Evolutionary conservation across 2,113 vertebrate genomes (phyloP), one percentile per base, ranked within the genome.

Genomic region (Cacatua alba): DNA sequence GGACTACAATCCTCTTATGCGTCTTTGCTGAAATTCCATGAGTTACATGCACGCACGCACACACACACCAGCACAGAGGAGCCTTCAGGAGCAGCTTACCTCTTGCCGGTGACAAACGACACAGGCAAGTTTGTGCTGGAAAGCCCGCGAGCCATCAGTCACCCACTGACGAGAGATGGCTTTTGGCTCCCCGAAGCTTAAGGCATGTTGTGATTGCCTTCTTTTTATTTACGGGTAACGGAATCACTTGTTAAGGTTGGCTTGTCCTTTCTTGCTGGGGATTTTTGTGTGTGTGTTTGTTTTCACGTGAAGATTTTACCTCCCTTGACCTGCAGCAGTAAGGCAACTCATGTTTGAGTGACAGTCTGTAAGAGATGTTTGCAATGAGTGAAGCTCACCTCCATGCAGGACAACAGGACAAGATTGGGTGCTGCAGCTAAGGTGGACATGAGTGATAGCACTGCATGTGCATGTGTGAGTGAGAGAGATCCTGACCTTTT

Each of bases 1-100:
- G 84, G 93, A 85, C 76, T 88, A 86, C 95, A 96, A 97, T 96
- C 96, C 96, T 97, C 95, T 97, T 97, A 97, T 2, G 16, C 74
- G 91, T 91, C 91, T 97, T 97, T 96, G 90, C 85, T 81, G 95
- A 89, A 95, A 96, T 97, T 96, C 94, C 91, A 51, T 35, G 67
- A 69, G 95, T 91, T 95, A 55, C 95, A 87, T 48, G 86, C 96
- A 96, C 49, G 86, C 95, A 95, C 78, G 72, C 96, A 96, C 94
- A 95, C 95, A 95, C 37, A 69, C 82, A 63, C 24, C 74, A 94
- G 90, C 92, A 94, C 95, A 96, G 95, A 94, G 89, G 67, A 95
- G 90, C 95, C 94, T 96, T 96, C 90, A 95, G 95, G 70, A 93
- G 49, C n/a, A 0, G 90, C 84, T 94, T 96, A 95, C 92, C 55